A percentile compares a stretch with the other conserved stretches of the same genome.
Conservation (phyloP, 2,797 vertebrate genomes). For the Syndactyla subalaris region DNA sequence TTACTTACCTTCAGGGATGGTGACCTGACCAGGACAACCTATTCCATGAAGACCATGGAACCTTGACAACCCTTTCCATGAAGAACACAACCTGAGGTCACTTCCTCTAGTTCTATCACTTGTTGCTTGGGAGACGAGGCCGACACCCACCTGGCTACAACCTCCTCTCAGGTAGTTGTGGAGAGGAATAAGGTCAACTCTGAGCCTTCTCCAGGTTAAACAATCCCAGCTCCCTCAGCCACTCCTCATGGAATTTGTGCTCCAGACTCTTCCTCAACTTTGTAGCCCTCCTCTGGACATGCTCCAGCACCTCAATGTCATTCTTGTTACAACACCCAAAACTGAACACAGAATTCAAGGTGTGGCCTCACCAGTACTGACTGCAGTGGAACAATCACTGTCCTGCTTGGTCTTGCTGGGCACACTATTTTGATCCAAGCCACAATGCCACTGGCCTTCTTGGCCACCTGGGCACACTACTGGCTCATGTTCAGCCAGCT, state of each 20-base stretch:
- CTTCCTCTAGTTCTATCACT: not conserved
- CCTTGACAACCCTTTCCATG: not conserved
- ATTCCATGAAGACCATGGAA: not conserved
- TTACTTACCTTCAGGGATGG: not conserved
- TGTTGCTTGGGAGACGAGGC: not conserved
- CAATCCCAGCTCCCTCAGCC: not conserved
- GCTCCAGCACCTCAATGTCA: not conserved
- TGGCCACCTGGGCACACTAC: not conserved
- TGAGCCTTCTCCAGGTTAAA: not conserved
- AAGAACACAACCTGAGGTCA: not conserved
- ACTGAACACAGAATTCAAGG: not conserved
- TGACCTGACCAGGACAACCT: not conserved
- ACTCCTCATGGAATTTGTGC: not conserved
- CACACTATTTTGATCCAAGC: not conserved
- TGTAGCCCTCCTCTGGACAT: not conserved
- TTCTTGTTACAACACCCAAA: not conserved
- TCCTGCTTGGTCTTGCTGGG: not conserved
- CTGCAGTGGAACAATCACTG: not conserved
- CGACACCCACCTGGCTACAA: accelerated
- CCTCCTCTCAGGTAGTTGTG: not conserved
- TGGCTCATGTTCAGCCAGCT: not conserved
- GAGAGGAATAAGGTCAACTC: not conserved
- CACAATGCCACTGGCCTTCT: accelerated
- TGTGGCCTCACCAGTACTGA: not conserved
- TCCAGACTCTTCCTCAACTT: not conserved